Percentiles rank a stretch among this genome's conserved stretches.
Conservation (phyloP, 2,113 vertebrate genomes). For the Myrmophylax atrothorax region DNA sequence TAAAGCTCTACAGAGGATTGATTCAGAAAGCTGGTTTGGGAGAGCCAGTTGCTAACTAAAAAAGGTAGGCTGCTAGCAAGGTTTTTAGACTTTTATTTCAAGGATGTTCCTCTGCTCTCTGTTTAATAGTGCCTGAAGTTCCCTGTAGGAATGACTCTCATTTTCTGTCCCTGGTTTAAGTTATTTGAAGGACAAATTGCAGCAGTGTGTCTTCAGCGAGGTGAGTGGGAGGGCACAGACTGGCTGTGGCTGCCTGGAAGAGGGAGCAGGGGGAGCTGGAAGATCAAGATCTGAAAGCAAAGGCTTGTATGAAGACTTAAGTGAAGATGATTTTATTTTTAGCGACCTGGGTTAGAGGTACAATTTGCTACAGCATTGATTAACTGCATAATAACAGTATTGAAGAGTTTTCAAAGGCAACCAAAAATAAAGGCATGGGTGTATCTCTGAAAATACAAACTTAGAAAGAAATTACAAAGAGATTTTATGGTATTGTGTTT, state of each 20-base stretch:
- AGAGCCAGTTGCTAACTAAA: neutral
- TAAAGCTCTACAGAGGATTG: slow-evolving; percentile 8
- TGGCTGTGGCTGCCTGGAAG: neutral
- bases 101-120: neutral
- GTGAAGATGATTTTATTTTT: neutral
- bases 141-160: neutral
- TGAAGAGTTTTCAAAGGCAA: neutral
- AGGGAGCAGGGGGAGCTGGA: neutral
- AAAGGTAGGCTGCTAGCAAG: neutral
- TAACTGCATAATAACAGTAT: accelerated
- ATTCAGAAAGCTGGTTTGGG: neutral
- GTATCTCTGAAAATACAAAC: neutral
- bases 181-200: neutral
- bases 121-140: neutral
- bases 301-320: neutral
- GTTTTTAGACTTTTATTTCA: neutral
- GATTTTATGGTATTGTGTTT: neutral
- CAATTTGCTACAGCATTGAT: neutral
- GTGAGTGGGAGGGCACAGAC: neutral
- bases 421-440: neutral
- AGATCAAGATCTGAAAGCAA: neutral
- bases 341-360: neutral
- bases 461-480: neutral
- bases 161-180: neutral
- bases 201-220: neutral